These are phyloP conservation scores for Hycleus phaleratus DNA, from an alignment of 1,140 invertebrate genomes.

Conservation along the genomic window DNA sequence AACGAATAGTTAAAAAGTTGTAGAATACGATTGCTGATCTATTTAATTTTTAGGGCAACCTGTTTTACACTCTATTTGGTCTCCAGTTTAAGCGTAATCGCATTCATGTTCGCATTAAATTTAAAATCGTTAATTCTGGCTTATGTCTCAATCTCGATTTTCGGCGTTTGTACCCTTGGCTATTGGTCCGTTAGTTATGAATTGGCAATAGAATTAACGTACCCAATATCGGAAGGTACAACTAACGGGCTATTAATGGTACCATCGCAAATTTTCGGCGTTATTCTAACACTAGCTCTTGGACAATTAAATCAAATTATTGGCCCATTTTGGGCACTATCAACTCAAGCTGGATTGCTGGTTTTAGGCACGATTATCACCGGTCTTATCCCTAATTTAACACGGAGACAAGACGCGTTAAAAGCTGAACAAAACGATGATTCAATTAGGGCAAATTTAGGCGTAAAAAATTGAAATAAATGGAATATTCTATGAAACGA, in stretches of 20 bases:
- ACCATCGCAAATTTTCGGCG: constrained; percentile 24
- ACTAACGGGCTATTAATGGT: constrained; percentile 28
- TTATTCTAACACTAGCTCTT: constrained; percentile 19
- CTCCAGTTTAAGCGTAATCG: constrained; percentile 13
- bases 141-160: constrained; percentile 16
- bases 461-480: no score
- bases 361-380: constrained; percentile 22
- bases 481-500: no score
- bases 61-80: constrained; percentile 17
- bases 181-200: constrained; percentile 29
- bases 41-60: neutral
- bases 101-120: constrained; percentile 22
- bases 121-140: constrained; percentile 18
- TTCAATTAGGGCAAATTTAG: no score
- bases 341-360: constrained; percentile 14
- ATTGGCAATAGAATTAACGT: constrained; percentile 29
- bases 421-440: neutral
- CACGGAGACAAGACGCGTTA: constrained; percentile 20
- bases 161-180: constrained; percentile 26
- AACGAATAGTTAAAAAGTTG: no score
- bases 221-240: constrained; percentile 27
- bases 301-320: constrained; percentile 12
- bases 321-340: constrained; percentile 21
- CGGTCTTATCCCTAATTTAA: constrained; percentile 18
- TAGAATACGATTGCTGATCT: no score